Evolutionary conservation across 2,888 invertebrate genomes (phyloP).

Genomic region (Metopia argyrocephala): DNA sequence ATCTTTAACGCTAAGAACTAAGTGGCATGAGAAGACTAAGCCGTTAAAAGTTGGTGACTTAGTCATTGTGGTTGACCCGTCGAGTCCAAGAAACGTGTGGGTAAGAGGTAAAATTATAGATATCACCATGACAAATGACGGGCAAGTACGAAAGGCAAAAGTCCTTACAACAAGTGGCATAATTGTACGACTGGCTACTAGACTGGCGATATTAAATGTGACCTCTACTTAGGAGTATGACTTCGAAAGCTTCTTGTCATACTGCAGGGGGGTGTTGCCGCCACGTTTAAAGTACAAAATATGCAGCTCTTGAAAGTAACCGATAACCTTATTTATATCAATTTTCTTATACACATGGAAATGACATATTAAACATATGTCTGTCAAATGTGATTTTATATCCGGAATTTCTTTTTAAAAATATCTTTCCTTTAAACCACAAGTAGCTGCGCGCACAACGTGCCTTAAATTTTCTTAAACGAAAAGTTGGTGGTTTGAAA

Average conservation of each 20-base stretch:
- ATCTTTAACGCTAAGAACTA: slow-evolving; percentile 13
- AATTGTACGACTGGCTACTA: slow-evolving; percentile 33
- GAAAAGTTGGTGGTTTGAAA: too few relatives aligned
- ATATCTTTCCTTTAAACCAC: too few relatives aligned
- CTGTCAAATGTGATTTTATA: too few relatives aligned
- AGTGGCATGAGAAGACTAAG: too few relatives aligned
- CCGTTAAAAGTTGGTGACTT: slow-evolving; percentile 37
- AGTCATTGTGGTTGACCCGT: too few relatives aligned
- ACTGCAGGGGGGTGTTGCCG: slow-evolving; percentile 38
- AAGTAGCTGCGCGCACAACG: too few relatives aligned
- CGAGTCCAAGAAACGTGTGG: slow-evolving; percentile 43
- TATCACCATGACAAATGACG: slow-evolving; percentile 22
- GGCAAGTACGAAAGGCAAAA: slow-evolving; percentile 47
- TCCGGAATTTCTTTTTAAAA: too few relatives aligned
- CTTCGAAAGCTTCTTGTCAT: slow-evolving; percentile 41
- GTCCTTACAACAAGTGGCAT: slow-evolving; percentile 39
- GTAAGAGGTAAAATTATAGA: slow-evolving; percentile 25
- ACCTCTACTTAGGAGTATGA: slow-evolving; percentile 1
- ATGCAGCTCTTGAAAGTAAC: too few relatives aligned
- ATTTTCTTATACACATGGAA: too few relatives aligned
- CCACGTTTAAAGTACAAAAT: neutral
- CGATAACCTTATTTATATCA: too few relatives aligned
- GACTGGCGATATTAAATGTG: slow-evolving; percentile 35
- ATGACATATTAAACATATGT: too few relatives aligned
- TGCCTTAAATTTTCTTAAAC: too few relatives aligned